Conservation (phyloP, 2,113 vertebrate species). For the Protobothrops flavoviridis region DNA sequence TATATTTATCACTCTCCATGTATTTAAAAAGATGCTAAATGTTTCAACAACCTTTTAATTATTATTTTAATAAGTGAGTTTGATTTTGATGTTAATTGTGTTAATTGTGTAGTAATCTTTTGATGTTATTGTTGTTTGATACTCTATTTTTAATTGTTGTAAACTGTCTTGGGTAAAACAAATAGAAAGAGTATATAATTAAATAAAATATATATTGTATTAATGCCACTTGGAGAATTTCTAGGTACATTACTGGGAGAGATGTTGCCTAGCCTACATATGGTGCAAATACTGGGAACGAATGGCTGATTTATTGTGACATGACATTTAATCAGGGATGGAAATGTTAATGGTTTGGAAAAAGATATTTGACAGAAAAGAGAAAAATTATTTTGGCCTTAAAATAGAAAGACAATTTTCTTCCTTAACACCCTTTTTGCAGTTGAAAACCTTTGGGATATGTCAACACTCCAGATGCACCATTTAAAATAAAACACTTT, state of each 20-base stretch:
- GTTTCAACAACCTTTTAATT: neutral
- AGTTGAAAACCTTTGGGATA: neutral
- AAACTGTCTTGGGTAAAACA: neutral
- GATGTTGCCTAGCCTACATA: rapidly evolving
- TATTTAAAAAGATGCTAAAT: neutral
- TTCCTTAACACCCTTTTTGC: neutral
- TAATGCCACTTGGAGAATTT: neutral
- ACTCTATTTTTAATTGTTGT: neutral
- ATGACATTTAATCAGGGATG: neutral
- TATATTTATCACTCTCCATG: neutral
- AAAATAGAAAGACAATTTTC: neutral
- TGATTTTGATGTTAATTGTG: neutral
- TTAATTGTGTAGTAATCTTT: neutral
- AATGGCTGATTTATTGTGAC: neutral
- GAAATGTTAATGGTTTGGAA: neutral
- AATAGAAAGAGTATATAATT: neutral
- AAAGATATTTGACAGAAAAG: neutral
- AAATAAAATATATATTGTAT: neutral
- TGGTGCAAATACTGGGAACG: neutral
- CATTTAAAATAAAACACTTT: slow-evolving; percentile 23
- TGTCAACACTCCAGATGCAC: neutral
- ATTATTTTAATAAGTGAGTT: neutral
- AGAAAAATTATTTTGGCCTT: slow-evolving; percentile 23
- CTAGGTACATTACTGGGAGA: rapidly evolving
- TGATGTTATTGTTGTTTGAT: neutral